Evolutionary conservation across 2,888 invertebrate genomes (phyloP).

Genomic region (Disparrhopalites patrizii): DNA sequence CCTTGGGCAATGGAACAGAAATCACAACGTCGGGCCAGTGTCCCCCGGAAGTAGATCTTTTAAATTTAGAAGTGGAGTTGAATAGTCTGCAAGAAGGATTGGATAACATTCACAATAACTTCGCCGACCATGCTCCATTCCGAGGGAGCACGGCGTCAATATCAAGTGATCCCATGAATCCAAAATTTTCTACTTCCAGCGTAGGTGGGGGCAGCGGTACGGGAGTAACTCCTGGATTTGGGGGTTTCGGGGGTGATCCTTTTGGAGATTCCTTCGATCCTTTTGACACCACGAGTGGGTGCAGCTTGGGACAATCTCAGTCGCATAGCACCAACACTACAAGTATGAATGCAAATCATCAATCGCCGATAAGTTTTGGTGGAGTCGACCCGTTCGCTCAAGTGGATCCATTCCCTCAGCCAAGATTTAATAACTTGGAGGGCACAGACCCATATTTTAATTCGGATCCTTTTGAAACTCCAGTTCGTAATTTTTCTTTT

Average conservation of each 20-base stretch:
- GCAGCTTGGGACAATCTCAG: neutral
- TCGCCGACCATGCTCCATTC: conserved; percentile 37
- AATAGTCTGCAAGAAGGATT: conserved; percentile 80
- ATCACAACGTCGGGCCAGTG: conserved; percentile 31
- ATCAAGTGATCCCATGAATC: conserved; percentile 47
- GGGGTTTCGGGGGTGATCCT: conserved; percentile 39
- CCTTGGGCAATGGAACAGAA: conserved; percentile 31
- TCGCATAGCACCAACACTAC: neutral
- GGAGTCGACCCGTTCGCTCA: conserved; percentile 42
- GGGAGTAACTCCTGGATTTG: neutral
- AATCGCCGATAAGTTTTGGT: conserved; percentile 20
- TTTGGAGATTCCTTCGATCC: conserved; percentile 67
- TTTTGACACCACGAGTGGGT: conserved; percentile 29
- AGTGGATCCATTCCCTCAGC: conserved; percentile 46
- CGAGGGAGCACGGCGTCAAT: conserved; percentile 47
- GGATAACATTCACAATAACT: conserved; percentile 63
- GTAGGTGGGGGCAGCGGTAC: conserved; percentile 4
- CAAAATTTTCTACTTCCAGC: conserved; percentile 35
- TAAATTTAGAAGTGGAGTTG: conserved; percentile 81
- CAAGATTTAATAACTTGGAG: conserved; percentile 35
- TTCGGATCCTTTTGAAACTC: conserved; percentile 48
- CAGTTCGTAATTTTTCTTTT: conserved; percentile 25
- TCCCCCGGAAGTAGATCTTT: conserved; percentile 72
- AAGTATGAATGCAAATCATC: neutral
- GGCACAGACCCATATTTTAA: conserved; percentile 36